These are phyloP conservation scores for Myathropa florea DNA, from an alignment of 2,888 invertebrate genomes.

Conservation along the genomic window DNA sequence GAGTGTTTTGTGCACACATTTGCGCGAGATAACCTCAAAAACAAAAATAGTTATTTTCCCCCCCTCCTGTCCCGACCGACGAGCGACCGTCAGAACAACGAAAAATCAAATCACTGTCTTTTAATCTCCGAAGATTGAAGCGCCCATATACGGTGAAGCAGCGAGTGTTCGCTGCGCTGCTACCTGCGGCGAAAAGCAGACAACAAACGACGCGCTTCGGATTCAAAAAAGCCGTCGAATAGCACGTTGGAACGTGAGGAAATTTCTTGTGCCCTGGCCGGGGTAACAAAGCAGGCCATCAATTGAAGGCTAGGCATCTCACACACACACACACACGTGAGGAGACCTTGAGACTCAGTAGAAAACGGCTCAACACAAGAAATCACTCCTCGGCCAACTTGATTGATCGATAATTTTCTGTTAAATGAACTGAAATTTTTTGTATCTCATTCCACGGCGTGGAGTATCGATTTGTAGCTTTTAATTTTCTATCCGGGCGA, in stretches of 20 bases:
- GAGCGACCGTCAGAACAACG: constrained; percentile 3
- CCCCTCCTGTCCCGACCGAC: neutral
- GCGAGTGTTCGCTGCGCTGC: constrained; percentile 19
- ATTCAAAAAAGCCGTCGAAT: constrained; percentile 54
- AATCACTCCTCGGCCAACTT: constrained; percentile 63
- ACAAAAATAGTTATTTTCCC: constrained; percentile 53
- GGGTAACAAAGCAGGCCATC: constrained; percentile 33
- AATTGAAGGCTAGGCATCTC: constrained; percentile 47
- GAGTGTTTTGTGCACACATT: constrained; percentile 39
- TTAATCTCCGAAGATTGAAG: constrained; percentile 56
- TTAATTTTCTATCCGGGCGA: constrained; percentile 61
- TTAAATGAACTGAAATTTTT: constrained; percentile 64
- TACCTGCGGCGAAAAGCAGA: constrained; percentile 64
- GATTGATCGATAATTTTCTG: constrained; percentile 69
- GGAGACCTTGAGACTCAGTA: constrained; percentile 48
- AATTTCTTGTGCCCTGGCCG: constrained; percentile 49
- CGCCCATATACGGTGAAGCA: constrained; percentile 58
- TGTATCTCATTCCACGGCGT: constrained; percentile 38
- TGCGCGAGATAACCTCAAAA: constrained; percentile 40
- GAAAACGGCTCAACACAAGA: constrained; percentile 36
- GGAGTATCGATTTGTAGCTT: constrained; percentile 66
- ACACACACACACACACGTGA: constrained; percentile 4
- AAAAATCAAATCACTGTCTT: constrained; percentile 63
- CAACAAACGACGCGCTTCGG: constrained; percentile 44
- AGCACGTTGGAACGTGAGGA: constrained; percentile 59